A percentile compares a stretch with the other conserved stretches of the same genome.
These are phyloP conservation scores for Benthosema pterotum DNA, from an alignment of 2,797 vertebrate genomes.

Conservation along the genomic window DNA sequence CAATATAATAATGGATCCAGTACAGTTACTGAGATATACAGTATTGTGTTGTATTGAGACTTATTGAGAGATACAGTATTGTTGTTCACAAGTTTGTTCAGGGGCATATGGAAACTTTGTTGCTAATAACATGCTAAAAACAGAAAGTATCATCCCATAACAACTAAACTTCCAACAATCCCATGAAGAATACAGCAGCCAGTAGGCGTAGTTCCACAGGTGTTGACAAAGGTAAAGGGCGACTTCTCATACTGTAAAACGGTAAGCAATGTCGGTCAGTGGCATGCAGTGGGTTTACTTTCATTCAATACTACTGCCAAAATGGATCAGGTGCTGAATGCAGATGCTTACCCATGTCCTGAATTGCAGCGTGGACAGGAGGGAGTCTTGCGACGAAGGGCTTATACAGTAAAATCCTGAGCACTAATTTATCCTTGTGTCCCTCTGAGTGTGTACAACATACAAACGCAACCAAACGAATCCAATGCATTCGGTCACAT, in stretches of 20 bases:
- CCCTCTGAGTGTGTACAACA: too few relatives aligned
- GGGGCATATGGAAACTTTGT: not conserved
- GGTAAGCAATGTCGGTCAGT: not conserved
- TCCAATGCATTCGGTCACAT: too few relatives aligned
- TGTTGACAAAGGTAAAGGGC: too few relatives aligned
- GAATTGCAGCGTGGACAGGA: not conserved
- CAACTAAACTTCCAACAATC: conserved; percentile 10
- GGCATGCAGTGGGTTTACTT: not conserved
- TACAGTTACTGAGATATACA: too few relatives aligned
- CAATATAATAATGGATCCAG: too few relatives aligned
- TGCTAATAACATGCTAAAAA: conserved; percentile 15
- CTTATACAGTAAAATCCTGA: too few relatives aligned
- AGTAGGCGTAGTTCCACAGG: too few relatives aligned
- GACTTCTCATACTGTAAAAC: not conserved
- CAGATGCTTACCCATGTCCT: not conserved
- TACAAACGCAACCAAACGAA: too few relatives aligned
- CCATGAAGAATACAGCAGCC: not conserved
- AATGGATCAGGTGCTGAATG: not conserved
- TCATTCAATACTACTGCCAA: conserved; percentile 4
- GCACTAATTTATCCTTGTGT: too few relatives aligned
- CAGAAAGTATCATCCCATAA: not conserved
- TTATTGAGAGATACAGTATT: not conserved
- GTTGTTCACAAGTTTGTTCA: conserved; percentile 9
- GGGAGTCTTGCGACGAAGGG: too few relatives aligned
- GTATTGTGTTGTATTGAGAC: not conserved